These are phyloP conservation scores for Bembecia ichneumoniformis DNA, from an alignment of 2,888 invertebrate species.

Conservation along the genomic window DNA sequence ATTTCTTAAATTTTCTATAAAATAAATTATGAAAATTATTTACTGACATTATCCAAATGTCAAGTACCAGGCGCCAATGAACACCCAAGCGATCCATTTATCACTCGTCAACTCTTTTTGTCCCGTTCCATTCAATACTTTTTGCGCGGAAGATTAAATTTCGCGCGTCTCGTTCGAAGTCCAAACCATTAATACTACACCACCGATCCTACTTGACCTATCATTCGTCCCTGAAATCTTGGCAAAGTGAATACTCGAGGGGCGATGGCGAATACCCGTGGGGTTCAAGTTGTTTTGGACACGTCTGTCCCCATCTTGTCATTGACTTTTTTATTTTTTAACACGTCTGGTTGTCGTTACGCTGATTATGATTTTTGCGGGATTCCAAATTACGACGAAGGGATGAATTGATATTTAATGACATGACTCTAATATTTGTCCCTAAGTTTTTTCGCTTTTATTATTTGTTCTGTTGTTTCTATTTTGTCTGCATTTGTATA, in stretches of 20 bases:
- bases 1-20: neutral
- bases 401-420: conserved; percentile 46
- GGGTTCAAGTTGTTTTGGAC: conserved; percentile 17
- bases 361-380: conserved; percentile 64
- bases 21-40: neutral
- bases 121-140: conserved; percentile 63
- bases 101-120: conserved; percentile 56
- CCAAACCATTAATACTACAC: conserved; percentile 58
- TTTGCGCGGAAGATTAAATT: conserved; percentile 68
- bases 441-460: too few relatives aligned
- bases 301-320: conserved; percentile 42
- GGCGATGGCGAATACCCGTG: neutral
- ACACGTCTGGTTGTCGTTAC: conserved; percentile 59
- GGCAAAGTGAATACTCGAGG: neutral
- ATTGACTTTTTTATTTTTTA: conserved; percentile 45
- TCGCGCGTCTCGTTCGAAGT: conserved; percentile 53
- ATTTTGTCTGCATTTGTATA: too few relatives aligned
- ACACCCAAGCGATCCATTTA: conserved; percentile 49
- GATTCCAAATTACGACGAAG: conserved; percentile 29
- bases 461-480: too few relatives aligned
- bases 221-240: conserved; percentile 3
- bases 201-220: conserved; percentile 34
- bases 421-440: conserved; percentile 13
- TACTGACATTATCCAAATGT: neutral
- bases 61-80: conserved; percentile 31